Base-by-base conservation (phyloP, 2,888 invertebrate genomes). In the Chrysodeixis includens region DNA sequence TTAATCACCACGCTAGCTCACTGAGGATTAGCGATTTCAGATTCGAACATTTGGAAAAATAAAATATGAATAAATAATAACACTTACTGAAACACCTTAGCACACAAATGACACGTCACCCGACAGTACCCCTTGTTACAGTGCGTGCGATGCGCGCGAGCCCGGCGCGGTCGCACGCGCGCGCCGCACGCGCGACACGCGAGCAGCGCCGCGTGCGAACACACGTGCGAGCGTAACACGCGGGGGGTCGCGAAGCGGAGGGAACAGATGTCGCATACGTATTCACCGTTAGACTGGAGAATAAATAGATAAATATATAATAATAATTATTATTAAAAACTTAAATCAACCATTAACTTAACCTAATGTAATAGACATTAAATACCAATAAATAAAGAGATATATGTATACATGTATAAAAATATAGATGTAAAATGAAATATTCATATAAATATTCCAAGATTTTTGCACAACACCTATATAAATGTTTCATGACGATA, bases 271-370 rank as follows among this genome's bases (percentile, higher is more conserved):
- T 49, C 54, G 54, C 94, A 95, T 0, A 83, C 82, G 57, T 91
- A 84, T 57, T 93, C 93, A 1, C 94, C 94, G 72, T 95, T 95
- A 0, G 94, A 95, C 94, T 95, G 6, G 6, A 46, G 8, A 16
- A 16, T n/a, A n/a, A 18, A 52, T n/a, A 10, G 8, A 12, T 12
- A 10, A 1, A 6, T 6, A 35, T 35, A 10, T 10, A 35, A 35
- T 35, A 8, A 6, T 35, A n/a, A n/a, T 35, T 35, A 35, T 35
- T 35, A 6, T 26, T 26, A 26, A 26, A n/a, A n/a, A n/a, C n/a
- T n/a, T n/a, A n/a, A n/a, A n/a, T n/a, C n/a, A n/a, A n/a, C n/a
- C n/a, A n/a, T n/a, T n/a, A n/a, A n/a, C n/a, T n/a, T n/a, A n/a
- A n/a, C n/a, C n/a, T n/a, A n/a, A n/a, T n/a, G n/a, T n/a, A n/a